Evolutionary conservation across 2,888 invertebrate genomes (phyloP).

Genomic region (Lasius platythorax): DNA sequence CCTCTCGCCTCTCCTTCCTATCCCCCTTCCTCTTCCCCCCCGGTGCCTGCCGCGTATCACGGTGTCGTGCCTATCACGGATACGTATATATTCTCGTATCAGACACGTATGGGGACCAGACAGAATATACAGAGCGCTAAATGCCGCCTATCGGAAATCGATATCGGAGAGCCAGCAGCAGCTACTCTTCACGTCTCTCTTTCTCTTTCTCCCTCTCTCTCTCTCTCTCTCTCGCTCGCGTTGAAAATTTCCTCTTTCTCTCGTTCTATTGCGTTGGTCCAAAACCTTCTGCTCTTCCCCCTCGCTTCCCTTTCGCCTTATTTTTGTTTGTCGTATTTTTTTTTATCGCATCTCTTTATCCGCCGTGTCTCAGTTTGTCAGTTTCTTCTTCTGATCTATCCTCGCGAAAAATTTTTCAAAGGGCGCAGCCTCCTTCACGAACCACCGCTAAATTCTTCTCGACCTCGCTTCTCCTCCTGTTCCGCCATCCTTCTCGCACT

Average conservation of each 20-base stretch:
- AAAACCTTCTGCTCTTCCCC: not conserved
- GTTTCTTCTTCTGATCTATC: slow-evolving; percentile 28
- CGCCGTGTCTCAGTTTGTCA: slow-evolving; percentile 27
- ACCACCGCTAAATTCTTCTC: slow-evolving; percentile 59
- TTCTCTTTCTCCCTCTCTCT: slow-evolving; percentile 63
- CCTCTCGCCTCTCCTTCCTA: slow-evolving; percentile 51
- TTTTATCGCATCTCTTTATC: slow-evolving; percentile 55
- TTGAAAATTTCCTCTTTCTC: slow-evolving; percentile 36
- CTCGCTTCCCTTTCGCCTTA: slow-evolving; percentile 11
- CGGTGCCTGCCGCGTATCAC: slow-evolving; percentile 59
- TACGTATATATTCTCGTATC: slow-evolving; percentile 77
- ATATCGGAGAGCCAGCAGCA: slow-evolving; percentile 83
- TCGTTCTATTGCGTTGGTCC: not conserved
- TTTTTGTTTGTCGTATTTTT: slow-evolving; percentile 57
- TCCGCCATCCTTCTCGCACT: not conserved
- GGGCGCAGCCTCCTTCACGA: slow-evolving; percentile 45
- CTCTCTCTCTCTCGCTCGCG: slow-evolving; percentile 58
- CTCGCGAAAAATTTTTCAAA: slow-evolving; percentile 61
- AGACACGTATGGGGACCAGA: slow-evolving; percentile 81
- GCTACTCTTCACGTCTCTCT: slow-evolving; percentile 78
- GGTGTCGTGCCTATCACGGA: slow-evolving; percentile 68
- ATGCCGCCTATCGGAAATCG: slow-evolving; percentile 85
- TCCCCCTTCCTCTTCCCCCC: slow-evolving; percentile 20
- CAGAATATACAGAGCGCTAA: slow-evolving; percentile 84
- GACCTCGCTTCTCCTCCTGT: slow-evolving; percentile 32